Evolutionary conservation across 1,140 invertebrate genomes (phyloP).

Genomic region (Microplitis mediator): DNA sequence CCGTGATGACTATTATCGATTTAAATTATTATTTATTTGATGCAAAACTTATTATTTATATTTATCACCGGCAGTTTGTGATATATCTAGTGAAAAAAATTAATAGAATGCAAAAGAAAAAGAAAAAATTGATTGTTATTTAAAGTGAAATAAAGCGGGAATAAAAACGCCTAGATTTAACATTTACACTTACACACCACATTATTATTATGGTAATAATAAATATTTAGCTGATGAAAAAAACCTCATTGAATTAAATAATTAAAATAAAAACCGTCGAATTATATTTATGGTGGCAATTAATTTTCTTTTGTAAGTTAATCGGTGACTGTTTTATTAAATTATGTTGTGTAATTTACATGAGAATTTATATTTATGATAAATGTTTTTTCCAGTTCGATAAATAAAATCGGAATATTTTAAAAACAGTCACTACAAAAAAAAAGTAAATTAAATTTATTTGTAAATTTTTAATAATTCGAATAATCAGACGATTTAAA

Average conservation of each 20-base stretch:
- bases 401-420: too few relatives aligned
- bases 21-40: constrained; percentile 26
- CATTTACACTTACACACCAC: constrained; percentile 50
- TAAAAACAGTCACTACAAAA: too few relatives aligned
- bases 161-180: constrained; percentile 52
- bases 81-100: constrained; percentile 59
- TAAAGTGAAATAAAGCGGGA: constrained; percentile 33
- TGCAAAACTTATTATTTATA: constrained; percentile 39
- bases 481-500: too few relatives aligned
- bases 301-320: too few relatives aligned
- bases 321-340: too few relatives aligned
- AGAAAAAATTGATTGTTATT: constrained; percentile 56
- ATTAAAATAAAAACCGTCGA: too few relatives aligned
- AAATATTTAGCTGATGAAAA: constrained; percentile 15
- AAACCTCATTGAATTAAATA: background rate
- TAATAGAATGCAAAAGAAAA: constrained; percentile 43
- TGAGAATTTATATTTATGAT: too few relatives aligned
- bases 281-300: too few relatives aligned
- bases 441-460: too few relatives aligned
- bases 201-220: constrained; percentile 16
- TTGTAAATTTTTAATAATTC: too few relatives aligned
- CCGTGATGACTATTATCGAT: constrained; percentile 1
- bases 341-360: too few relatives aligned
- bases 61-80: constrained; percentile 58
- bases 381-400: too few relatives aligned